Base-by-base conservation (phyloP, 92 coral and sea anemone species). In the Micromussa lordhowensis region DNA sequence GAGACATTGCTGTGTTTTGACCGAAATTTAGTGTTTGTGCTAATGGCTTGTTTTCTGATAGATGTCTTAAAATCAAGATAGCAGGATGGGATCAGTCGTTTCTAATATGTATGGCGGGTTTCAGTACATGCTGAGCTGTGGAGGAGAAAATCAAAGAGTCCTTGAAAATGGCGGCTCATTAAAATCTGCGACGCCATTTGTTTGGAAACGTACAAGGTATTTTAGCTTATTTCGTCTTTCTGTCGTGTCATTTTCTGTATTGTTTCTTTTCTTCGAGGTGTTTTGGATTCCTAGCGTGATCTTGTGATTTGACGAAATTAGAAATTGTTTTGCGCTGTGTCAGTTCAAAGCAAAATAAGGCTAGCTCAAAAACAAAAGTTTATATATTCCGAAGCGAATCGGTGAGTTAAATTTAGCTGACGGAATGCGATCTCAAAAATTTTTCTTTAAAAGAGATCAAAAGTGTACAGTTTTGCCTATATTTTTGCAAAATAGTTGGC, bases 1-100 rank as follows among this genome's bases (percentile, higher is more conserved):
- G 26, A 12, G 11, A 32, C 21, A 2, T 19, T 12, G 51, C 13
- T 68, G 78, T 21, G 19, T 28, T 75, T 73, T 69, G 21, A 48
- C 48, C 75, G 77, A 49, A 36, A 44, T 3, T 40, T 26, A 14
- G 4, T 1, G 53, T 55, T 73, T 44, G 34, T 74, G 77, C 83
- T 86, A 44, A 86, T 86, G 89, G 89, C 63, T 66, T 26, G 26
- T 44, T 21, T 77, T 63, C 51, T 9, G 12, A 13, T 3, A 19
- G 29, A 61, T 24, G 10, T 40, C 49, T 69, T 76, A 31, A 61
- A 77, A 86, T 21, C 44, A 38, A 80, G 86, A 87, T 87, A 87
- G 83, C 85, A 91, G 86, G 69, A 95, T 95, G 98, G 98, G 98
- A 72, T 91, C 98, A 53, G 91, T 93, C 36, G 95, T 95, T 75